Conservation (phyloP, 2,797 vertebrate species). For the Anisognathus igniventris region DNA sequence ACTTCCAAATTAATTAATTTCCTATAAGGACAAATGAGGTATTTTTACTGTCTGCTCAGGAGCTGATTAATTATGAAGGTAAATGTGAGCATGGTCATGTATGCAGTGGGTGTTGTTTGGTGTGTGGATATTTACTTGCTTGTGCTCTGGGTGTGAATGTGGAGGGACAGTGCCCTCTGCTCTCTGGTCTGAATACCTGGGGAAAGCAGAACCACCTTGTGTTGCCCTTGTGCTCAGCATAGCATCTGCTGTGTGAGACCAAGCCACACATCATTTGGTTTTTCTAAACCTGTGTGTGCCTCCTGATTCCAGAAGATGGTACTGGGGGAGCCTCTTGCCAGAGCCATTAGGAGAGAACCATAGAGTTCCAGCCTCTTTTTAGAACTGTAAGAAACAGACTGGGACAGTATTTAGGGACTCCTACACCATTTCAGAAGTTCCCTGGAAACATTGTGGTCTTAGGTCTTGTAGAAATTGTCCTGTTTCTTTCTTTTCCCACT, state of each 20-base stretch:
- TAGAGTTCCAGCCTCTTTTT: not conserved
- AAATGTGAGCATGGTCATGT: not conserved
- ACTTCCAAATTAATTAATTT: not conserved
- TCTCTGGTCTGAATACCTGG: not conserved
- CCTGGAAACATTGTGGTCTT: not conserved
- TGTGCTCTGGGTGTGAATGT: not conserved
- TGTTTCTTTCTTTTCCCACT: fast-evolving
- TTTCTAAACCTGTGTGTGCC: not conserved
- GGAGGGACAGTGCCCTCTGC: not conserved
- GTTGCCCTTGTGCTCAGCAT: not conserved
- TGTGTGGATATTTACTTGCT: not conserved
- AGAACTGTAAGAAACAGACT: not conserved
- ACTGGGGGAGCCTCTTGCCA: not conserved
- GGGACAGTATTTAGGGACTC: not conserved
- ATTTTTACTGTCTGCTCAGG: not conserved
- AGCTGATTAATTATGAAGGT: not conserved
- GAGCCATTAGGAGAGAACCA: not conserved
- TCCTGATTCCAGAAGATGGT: not conserved
- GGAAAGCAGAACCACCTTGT: not conserved
- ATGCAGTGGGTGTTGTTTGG: fast-evolving
- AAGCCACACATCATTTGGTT: not conserved
- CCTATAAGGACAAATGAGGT: not conserved
- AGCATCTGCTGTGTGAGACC: not conserved
- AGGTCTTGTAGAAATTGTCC: not conserved
- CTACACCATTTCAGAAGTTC: not conserved